A percentile compares a stretch with the other conserved stretches of the same genome.
Evolutionary conservation across 2,888 invertebrate species (phyloP).

Genomic region (Protonemura montana): DNA sequence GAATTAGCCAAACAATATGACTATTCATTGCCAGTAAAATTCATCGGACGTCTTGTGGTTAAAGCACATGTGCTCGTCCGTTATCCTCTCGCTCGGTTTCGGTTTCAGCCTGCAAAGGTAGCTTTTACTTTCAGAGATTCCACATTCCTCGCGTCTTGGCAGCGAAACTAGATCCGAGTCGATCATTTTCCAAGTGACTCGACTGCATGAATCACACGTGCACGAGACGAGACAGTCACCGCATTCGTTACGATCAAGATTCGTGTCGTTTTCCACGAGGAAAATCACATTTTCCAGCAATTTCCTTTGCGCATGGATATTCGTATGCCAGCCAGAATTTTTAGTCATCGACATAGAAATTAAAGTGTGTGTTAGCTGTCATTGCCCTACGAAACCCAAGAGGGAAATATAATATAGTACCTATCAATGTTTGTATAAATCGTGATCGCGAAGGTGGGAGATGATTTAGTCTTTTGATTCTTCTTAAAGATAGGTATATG

Average conservation of each 20-base stretch:
- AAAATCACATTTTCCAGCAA: background rate
- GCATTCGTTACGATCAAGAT: too few species aligned
- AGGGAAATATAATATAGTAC: background rate
- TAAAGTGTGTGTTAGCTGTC: background rate
- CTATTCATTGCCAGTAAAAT: background rate
- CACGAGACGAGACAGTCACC: background rate
- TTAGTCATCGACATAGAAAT: background rate
- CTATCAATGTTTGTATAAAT: background rate
- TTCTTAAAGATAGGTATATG: background rate
- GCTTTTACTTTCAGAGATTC: slow-evolving; percentile 4
- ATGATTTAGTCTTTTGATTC: background rate
- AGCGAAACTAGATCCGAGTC: background rate
- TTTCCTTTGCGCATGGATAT: background rate
- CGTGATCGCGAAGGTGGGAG: background rate
- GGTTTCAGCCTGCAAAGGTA: background rate
- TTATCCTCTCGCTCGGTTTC: background rate
- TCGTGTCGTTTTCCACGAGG: background rate
- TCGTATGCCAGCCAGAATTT: background rate
- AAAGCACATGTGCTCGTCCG: background rate
- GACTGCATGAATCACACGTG: background rate
- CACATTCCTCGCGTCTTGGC: background rate
- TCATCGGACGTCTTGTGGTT: background rate
- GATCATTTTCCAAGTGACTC: background rate
- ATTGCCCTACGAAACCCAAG: background rate
- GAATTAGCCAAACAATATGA: background rate